Percentiles rank a stretch among this genome's conserved stretches.
Conservation (phyloP, 2,888 invertebrate species). For the Fragum fragum region DNA sequence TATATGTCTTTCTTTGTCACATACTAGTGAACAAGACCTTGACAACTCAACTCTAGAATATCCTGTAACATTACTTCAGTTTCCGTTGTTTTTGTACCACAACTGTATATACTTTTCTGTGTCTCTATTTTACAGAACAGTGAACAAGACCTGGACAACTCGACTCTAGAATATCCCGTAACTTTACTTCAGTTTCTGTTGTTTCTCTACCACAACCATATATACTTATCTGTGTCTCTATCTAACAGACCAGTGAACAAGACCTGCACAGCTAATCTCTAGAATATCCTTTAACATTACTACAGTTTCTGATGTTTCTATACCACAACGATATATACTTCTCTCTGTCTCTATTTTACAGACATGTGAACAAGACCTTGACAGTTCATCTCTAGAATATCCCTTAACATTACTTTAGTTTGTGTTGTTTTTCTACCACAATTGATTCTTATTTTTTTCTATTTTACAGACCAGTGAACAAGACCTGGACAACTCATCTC, state of each 20-base stretch:
- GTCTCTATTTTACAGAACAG: constrained; percentile 46
- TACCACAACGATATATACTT: constrained; percentile 98
- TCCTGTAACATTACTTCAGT: constrained; percentile 89
- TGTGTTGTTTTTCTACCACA: constrained; percentile 97
- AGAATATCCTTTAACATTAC: constrained; percentile 87
- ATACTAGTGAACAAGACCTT: constrained; percentile 72
- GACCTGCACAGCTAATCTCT: constrained; percentile 75
- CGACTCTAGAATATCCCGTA: constrained; percentile 86
- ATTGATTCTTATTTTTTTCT: no score
- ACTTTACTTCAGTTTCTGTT: constrained; percentile 92
- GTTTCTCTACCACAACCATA: constrained; percentile 98
- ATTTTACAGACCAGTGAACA: constrained; percentile 66
- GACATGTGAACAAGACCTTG: constrained; percentile 71
- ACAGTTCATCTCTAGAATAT: constrained; percentile 84
- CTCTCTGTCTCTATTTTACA: constrained; percentile 89
- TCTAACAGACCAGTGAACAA: constrained; percentile 67
- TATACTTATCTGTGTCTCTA: no score
- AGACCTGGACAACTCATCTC: constrained; percentile 74
- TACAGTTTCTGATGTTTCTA: constrained; percentile 95
- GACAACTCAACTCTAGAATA: constrained; percentile 85
- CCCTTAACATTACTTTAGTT: constrained; percentile 90
- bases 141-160: constrained; percentile 73
- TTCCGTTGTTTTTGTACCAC: constrained; percentile 97
- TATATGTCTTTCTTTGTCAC: constrained; percentile 91
- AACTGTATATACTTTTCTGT: no score